phyloP scores from a whole-genome alignment of 2,888 invertebrate genomes.

The Deilephila porcellus region DNA sequence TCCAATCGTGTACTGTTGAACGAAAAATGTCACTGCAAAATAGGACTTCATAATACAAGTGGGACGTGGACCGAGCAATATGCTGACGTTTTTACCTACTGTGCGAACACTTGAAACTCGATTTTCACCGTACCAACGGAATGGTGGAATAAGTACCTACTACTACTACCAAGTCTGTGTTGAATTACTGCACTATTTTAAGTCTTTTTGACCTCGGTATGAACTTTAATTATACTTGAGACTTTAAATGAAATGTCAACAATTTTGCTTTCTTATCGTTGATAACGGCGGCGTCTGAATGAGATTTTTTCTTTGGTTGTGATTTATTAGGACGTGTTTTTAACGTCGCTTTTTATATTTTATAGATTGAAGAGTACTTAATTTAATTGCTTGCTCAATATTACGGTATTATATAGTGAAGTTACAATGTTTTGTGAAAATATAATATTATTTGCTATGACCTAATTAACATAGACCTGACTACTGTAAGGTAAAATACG shows the following conservation, averaged over 20 bases:
- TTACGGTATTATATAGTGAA: too few species aligned
- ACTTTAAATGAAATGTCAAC: slow-evolving; percentile 1
- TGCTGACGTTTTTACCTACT: slow-evolving; percentile 67
- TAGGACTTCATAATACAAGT: slow-evolving; percentile 79
- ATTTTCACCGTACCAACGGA: slow-evolving; percentile 70
- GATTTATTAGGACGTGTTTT: too few species aligned
- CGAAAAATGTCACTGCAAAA: slow-evolving; percentile 81
- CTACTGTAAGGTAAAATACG: too few species aligned
- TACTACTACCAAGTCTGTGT: slow-evolving; percentile 32
- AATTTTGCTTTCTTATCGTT: neutral
- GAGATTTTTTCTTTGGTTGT: too few species aligned
- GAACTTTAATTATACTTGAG: neutral
- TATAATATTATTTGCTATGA: too few species aligned
- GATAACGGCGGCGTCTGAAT: too few species aligned
- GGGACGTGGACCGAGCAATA: slow-evolving; percentile 71
- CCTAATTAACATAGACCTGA: too few species aligned
- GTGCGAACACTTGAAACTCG: slow-evolving; percentile 68
- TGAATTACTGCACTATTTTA: slow-evolving; percentile 25
- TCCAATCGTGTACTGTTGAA: slow-evolving; percentile 76
- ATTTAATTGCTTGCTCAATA: too few species aligned
- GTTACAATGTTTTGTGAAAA: too few species aligned
- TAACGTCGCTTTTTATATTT: too few species aligned
- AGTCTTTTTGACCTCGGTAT: slow-evolving; percentile 1
- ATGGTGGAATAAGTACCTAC: slow-evolving; percentile 61
- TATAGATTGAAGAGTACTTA: too few species aligned